phyloP scores from a whole-genome alignment of 2,888 invertebrate species.

The Temnothorax ravouxi region DNA sequence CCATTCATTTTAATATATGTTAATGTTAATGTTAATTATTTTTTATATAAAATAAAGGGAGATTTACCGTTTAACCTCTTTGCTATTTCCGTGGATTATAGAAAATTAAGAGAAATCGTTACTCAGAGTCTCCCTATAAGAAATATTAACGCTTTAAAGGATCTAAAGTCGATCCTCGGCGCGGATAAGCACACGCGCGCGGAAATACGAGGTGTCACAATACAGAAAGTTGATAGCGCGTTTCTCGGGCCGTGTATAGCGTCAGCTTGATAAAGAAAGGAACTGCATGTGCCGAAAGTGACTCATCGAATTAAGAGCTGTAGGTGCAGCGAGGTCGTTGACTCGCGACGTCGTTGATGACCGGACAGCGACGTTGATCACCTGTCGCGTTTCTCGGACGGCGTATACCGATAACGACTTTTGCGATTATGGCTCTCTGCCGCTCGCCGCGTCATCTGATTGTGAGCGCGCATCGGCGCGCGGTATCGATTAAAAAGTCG shows the following conservation, averaged over 20 bases:
- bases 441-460: constrained; percentile 16
- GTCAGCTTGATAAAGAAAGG: constrained; percentile 71
- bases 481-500: background rate
- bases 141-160: constrained; percentile 11
- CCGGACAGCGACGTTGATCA: constrained; percentile 62
- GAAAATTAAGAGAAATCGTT: background rate
- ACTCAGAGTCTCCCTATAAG: background rate
- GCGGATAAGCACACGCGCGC: constrained; percentile 42
- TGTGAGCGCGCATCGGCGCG: background rate
- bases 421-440: constrained; percentile 14
- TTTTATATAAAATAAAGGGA: background rate
- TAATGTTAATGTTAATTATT: background rate
- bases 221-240: constrained; percentile 49
- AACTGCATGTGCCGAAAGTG: constrained; percentile 77
- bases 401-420: constrained; percentile 40
- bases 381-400: constrained; percentile 51
- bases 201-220: constrained; percentile 55
- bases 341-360: constrained; percentile 68
- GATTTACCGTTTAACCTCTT: background rate
- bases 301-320: constrained; percentile 78
- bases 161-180: constrained; percentile 23
- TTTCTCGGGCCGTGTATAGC: constrained; percentile 31
- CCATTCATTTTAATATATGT: background rate
- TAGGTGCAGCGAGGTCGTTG: constrained; percentile 75
- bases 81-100: background rate